These are phyloP conservation scores for Tachina lurida DNA, from an alignment of 2,888 invertebrate species.

Conservation along the genomic window DNA sequence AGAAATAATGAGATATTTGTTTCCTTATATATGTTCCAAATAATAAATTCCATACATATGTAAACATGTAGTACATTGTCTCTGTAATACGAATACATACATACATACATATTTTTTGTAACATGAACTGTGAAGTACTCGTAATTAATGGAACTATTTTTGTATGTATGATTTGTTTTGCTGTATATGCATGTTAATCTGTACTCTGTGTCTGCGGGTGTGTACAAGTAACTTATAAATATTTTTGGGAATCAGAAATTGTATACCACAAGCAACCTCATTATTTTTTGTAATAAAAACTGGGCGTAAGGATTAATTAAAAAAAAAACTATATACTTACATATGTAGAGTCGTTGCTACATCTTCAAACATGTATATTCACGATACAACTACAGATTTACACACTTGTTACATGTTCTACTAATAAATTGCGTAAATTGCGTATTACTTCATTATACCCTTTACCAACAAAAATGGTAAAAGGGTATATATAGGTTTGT, in stretches of 20 bases:
- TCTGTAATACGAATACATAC: background rate
- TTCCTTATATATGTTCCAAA: background rate
- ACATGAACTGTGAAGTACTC: background rate
- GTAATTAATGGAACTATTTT: constrained; percentile 49
- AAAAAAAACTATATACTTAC: background rate
- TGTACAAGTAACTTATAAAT: constrained; percentile 8
- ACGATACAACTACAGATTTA: background rate
- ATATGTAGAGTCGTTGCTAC: background rate
- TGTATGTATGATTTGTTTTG: background rate
- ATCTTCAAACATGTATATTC: background rate
- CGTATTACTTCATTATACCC: constrained; percentile 30
- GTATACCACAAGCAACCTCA: constrained; percentile 12
- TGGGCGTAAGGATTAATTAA: constrained; percentile 36
- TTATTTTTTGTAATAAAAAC: constrained; percentile 56
- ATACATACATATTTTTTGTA: too few species aligned
- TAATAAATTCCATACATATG: constrained; percentile 17
- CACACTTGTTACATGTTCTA: constrained; percentile 10
- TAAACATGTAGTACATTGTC: constrained; percentile 23
- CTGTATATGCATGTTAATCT: background rate
- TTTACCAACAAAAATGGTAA: too few species aligned
- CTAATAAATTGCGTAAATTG: constrained; percentile 56
- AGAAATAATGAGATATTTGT: background rate
- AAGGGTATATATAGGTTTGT: too few species aligned
- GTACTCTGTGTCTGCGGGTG: background rate
- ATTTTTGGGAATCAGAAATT: constrained; percentile 29